These are phyloP conservation scores for Caenorhabditis sp. DNA, from an alignment of 2,888 invertebrate species.

Conservation along the genomic window DNA sequence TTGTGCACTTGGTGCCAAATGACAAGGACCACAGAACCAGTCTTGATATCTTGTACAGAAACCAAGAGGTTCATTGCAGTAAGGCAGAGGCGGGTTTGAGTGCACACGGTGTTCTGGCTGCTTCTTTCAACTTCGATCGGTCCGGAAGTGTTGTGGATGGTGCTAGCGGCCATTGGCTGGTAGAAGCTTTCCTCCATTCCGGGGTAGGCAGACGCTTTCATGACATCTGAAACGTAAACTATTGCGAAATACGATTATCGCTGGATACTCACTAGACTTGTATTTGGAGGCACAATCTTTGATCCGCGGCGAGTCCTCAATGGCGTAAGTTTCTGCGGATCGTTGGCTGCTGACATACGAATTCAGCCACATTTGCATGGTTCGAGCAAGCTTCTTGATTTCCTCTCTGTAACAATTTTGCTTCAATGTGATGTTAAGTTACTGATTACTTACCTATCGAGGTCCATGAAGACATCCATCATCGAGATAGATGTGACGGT, in stretches of 20 bases:
- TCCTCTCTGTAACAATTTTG: conserved; percentile 21
- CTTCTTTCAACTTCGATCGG: conserved; percentile 35
- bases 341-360: conserved; percentile 2
- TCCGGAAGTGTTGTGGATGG: not conserved
- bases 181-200: conserved; percentile 57
- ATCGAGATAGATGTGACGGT: conserved; percentile 43
- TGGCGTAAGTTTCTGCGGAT: conserved; percentile 3
- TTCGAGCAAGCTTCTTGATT: conserved; percentile 40
- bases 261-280: conserved; percentile 21
- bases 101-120: conserved; percentile 29
- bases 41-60: conserved; percentile 74
- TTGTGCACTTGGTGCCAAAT: conserved; percentile 79
- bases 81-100: conserved; percentile 60
- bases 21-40: conserved; percentile 79
- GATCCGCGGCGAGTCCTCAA: conserved; percentile 39
- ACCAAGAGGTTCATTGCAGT: conserved; percentile 67
- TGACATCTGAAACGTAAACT: not conserved
- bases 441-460: conserved; percentile 16
- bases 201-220: conserved; percentile 15
- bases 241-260: not conserved
- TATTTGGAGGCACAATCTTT: conserved; percentile 31
- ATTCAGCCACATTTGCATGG: conserved; percentile 49
- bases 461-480: conserved; percentile 43
- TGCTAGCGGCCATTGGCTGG: conserved; percentile 51
- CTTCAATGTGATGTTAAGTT: not conserved